Conservation (phyloP, 2,888 invertebrate species). For the Rhagophthalmus giganteus region DNA sequence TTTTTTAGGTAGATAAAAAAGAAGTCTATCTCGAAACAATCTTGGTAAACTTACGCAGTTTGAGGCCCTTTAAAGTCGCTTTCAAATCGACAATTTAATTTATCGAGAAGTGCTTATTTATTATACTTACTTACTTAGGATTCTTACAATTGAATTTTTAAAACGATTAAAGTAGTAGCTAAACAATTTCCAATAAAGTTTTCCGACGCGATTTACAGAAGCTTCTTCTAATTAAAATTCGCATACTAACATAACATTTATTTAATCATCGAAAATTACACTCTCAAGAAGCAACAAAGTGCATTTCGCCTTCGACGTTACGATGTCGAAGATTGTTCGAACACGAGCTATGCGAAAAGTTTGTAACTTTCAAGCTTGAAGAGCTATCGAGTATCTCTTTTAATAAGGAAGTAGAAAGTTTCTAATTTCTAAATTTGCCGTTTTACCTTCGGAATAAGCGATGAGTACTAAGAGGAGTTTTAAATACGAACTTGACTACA, state of each 20-base stretch:
- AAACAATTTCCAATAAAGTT: no score
- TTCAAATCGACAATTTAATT: no score
- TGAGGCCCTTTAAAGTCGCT: no score
- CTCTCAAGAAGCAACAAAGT: conserved; percentile 8
- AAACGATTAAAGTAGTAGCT: no score
- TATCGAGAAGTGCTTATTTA: no score
- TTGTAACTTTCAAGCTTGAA: conserved; percentile 6
- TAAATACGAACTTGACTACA: conserved; percentile 25
- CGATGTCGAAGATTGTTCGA: conserved; percentile 13
- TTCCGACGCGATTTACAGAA: no score
- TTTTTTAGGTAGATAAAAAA: no score
- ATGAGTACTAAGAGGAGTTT: conserved; percentile 21
- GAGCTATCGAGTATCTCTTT: conserved; percentile 8
- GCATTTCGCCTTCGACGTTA: conserved; percentile 8
- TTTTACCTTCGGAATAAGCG: conserved; percentile 25
- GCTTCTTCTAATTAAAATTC: conserved; percentile 9
- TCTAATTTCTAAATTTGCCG: conserved; percentile 26
- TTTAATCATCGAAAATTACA: not conserved
- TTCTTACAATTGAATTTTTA: no score
- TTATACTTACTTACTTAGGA: no score
- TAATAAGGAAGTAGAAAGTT: conserved; percentile 24
- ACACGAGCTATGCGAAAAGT: conserved; percentile 2
- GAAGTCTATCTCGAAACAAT: no score
- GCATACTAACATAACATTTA: no score
- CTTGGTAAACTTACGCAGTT: no score